Conservation (phyloP, 2,797 vertebrate species). For the Cyclura pinguis region DNA sequence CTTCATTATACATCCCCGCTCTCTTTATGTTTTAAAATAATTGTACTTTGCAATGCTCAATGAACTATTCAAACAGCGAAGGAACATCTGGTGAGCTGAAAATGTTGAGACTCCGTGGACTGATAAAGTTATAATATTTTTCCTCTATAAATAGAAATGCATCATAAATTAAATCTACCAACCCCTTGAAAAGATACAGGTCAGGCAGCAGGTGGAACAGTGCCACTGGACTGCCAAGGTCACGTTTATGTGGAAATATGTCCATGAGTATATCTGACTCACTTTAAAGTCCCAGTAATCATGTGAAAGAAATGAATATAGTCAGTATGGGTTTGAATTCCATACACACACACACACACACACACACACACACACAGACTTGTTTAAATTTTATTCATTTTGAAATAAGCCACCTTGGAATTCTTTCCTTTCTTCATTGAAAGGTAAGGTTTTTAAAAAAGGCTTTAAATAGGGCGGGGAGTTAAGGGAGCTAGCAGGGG, state of each 20-base stretch:
- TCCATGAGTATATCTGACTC: not conserved
- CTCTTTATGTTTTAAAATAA: slow-evolving; percentile 64
- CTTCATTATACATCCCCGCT: slow-evolving; percentile 55
- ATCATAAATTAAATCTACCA: slow-evolving; percentile 63
- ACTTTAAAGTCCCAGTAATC: not conserved
- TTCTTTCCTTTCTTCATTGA: no score
- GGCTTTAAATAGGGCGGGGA: no score
- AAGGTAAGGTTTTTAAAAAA: no score
- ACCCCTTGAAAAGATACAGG: slow-evolving; percentile 41
- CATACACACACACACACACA: no score
- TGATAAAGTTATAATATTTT: slow-evolving; percentile 62
- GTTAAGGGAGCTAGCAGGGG: no score
- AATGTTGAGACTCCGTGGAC: slow-evolving; percentile 56
- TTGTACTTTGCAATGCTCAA: slow-evolving; percentile 60
- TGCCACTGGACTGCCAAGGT: slow-evolving; percentile 63
- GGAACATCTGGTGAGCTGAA: slow-evolving; percentile 73
- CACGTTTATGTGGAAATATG: slow-evolving; percentile 18
- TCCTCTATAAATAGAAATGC: slow-evolving; percentile 58
- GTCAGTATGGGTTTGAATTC: not conserved
- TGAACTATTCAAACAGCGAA: slow-evolving; percentile 56
- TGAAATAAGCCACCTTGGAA: no score
- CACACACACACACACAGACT: no score
- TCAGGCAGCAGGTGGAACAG: slow-evolving; percentile 53
- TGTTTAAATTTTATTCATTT: no score
- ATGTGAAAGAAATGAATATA: not conserved